Percentiles rank a stretch among this genome's conserved stretches.
Evolutionary conservation across 1,140 invertebrate species (phyloP).

Genomic region (Pogonomyrmex barbatus): DNA sequence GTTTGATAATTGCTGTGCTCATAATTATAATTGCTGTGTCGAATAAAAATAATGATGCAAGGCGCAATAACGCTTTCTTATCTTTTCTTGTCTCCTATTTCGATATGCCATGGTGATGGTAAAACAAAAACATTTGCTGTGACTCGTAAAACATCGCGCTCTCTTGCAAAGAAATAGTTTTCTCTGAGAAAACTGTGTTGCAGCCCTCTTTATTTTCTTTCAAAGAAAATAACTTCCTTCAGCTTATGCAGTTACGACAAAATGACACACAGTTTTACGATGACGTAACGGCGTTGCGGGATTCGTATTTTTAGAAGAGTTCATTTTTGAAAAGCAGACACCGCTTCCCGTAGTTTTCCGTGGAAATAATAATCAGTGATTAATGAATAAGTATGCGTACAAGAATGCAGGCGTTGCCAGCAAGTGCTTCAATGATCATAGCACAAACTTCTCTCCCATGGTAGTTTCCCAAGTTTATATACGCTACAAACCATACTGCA

Average conservation of each 20-base stretch:
- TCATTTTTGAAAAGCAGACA: conserved; percentile 12
- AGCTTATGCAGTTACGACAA: conserved; percentile 16
- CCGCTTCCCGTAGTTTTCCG: conserved; percentile 41
- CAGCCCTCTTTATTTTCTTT: conserved; percentile 26
- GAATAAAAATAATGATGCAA: conserved; percentile 10
- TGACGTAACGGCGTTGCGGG: conserved; percentile 29
- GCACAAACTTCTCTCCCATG: conserved; percentile 15
- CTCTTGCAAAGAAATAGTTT: conserved; percentile 25
- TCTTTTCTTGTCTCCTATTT: conserved; percentile 8
- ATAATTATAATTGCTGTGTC: background rate
- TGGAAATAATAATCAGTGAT: conserved; percentile 46
- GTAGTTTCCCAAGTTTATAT: conserved; percentile 39
- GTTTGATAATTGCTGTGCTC: background rate
- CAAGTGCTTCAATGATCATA: conserved; percentile 21
- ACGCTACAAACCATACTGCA: background rate
- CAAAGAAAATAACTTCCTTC: conserved; percentile 49
- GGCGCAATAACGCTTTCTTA: background rate
- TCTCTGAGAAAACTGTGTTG: conserved; percentile 26
- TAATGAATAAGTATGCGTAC: conserved; percentile 18
- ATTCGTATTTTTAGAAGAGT: conserved; percentile 50
- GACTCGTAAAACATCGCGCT: conserved; percentile 33
- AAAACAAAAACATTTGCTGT: conserved; percentile 39
- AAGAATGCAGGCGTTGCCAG: conserved; percentile 7
- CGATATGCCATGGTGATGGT: background rate
- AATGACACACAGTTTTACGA: conserved; percentile 20